Conservation (phyloP, 1,140 invertebrate species). For the Maniola jurtina region DNA sequence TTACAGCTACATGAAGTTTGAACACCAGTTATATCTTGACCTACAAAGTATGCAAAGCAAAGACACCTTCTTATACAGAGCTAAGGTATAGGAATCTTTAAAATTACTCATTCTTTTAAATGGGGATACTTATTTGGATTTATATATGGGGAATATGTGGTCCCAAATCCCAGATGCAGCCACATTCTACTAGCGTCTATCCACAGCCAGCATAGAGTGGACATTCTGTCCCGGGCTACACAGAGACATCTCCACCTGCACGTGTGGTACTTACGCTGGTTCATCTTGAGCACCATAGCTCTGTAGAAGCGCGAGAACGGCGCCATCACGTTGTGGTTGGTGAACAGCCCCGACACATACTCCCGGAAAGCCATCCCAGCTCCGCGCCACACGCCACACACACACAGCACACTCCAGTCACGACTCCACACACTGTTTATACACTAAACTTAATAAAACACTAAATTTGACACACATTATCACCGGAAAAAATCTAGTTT, state of each 20-base stretch:
- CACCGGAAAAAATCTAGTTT: slow-evolving; percentile 49
- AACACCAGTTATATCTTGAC: too few species aligned
- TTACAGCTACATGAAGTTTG: too few species aligned
- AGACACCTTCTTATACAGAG: too few species aligned
- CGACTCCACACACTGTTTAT: slow-evolving; percentile 43
- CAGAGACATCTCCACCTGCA: not conserved
- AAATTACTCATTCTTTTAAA: too few species aligned
- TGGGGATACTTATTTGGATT: too few species aligned
- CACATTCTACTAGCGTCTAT: too few species aligned
- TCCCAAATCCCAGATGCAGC: too few species aligned
- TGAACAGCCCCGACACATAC: slow-evolving; percentile 50
- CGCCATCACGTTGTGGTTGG: slow-evolving; percentile 63
- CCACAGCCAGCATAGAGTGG: too few species aligned
- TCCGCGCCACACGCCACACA: slow-evolving; percentile 22
- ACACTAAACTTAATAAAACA: slow-evolving; percentile 49
- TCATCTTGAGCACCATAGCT: slow-evolving; percentile 75
- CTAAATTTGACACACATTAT: slow-evolving; percentile 77
- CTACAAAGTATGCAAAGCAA: too few species aligned
- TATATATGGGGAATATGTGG: too few species aligned
- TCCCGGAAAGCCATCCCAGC: slow-evolving; percentile 56
- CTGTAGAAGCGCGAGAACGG: slow-evolving; percentile 68
- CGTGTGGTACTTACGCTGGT: slow-evolving; percentile 58
- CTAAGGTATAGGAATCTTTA: too few species aligned
- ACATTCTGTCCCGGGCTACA: too few species aligned
- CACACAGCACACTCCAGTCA: slow-evolving; percentile 37